Percentiles rank a stretch among this genome's conserved stretches.
These are phyloP conservation scores for Parotocinclus haroldoi DNA, from an alignment of 2,797 vertebrate genomes.

Conservation along the genomic window DNA sequence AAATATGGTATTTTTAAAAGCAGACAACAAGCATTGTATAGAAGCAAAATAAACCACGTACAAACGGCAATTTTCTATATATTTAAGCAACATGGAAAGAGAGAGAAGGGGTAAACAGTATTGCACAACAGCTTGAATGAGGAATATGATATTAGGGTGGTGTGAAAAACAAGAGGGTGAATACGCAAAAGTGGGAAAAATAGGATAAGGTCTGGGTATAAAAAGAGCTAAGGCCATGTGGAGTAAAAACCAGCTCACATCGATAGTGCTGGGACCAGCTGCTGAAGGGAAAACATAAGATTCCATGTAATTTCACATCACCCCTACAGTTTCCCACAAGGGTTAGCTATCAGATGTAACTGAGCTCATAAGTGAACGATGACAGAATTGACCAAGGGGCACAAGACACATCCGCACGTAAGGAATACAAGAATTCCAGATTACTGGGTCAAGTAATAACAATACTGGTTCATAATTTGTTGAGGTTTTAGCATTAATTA, in stretches of 20 bases:
- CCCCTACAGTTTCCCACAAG: slow-evolving; percentile 46
- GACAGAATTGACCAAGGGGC: slow-evolving; percentile 10
- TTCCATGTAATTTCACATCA: slow-evolving; percentile 61
- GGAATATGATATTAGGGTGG: not conserved
- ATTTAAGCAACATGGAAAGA: not conserved
- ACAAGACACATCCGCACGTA: not conserved
- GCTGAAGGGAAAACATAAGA: slow-evolving; percentile 53
- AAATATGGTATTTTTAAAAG: slow-evolving; percentile 1
- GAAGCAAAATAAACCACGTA: not conserved
- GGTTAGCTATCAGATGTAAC: slow-evolving; percentile 50
- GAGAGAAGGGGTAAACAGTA: not conserved
- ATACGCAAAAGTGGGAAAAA: not conserved
- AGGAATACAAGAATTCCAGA: not conserved
- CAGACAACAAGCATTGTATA: not conserved
- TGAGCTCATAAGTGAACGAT: slow-evolving; percentile 40
- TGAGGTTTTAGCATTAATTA: no score
- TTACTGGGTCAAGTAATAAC: not conserved
- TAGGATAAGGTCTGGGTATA: not conserved
- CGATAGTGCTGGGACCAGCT: slow-evolving; percentile 46
- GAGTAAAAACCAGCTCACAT: slow-evolving; percentile 18
- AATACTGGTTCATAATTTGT: not conserved
- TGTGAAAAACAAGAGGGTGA: slow-evolving; percentile 5
- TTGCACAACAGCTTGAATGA: slow-evolving; percentile 1
- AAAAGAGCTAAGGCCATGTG: not conserved
- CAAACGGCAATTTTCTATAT: not conserved